Evolutionary conservation across 2,797 vertebrate species (phyloP), one percentile per base, ranked within the genome.

Genomic region (Chaenodraco wilsoni): DNA sequence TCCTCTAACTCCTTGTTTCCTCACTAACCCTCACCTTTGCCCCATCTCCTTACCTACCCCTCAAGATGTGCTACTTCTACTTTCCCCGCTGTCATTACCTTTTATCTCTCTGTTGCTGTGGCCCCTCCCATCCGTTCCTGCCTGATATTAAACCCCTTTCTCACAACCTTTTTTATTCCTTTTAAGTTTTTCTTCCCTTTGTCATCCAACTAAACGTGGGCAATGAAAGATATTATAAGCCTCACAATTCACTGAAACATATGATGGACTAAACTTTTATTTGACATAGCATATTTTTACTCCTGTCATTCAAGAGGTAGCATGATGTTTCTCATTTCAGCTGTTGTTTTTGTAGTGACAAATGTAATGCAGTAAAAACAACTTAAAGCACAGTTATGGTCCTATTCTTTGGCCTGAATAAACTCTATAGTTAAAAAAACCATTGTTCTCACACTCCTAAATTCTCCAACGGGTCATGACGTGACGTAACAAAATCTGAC

Each of bases 1-100:
- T 79, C 50, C 56, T 70, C 54, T 48, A 40, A 48, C 69, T 63
- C 67, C 65, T 73, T n/a, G 19, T 72, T 54, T 27, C 5, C 33
- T 61, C 59, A 57, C 59, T 33, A 45, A 59, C 44, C 46, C 31
- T 13, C 40, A 40, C 12, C 27, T 55, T 49, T 37, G 13, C 19
- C 41, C 15, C 56, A 21, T 31, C n/a, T 1, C 46, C 57, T 71
- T 33, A 41, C 27, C 37, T 51, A 41, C 8, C 14, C 46, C 37
- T 66, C 48, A 41, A 2, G 49, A 46, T 58, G 63, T 60, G 11
- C 55, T 33, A 40, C 60, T 58, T 68, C 15, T 37, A 9, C 33
- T 31, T 41, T 33, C 46, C 23, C 48, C 1, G 0, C 37, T 27
- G 21, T 17, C 37, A 54, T 62, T 3, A 13, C 21, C 40, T 16